Conservation (phyloP, 2,113 vertebrate species). For the Muntiacus muntjak region DNA sequence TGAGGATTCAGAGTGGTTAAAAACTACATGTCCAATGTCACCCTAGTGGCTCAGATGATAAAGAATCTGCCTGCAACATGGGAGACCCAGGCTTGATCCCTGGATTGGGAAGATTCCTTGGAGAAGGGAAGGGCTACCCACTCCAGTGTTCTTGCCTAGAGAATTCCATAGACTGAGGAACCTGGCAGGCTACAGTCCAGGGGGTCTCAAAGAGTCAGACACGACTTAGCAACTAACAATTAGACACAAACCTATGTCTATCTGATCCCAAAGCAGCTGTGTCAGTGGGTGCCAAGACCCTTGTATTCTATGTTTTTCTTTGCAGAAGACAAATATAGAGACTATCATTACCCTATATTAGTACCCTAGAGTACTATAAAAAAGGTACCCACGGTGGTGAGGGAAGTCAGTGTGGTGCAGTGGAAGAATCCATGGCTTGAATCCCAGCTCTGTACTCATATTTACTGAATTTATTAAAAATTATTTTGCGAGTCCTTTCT, state of each 20-base stretch:
- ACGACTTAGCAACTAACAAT: neutral
- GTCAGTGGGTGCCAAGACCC: neutral
- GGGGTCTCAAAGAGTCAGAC: neutral
- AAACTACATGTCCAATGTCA: neutral
- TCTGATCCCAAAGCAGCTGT: neutral
- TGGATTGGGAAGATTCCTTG: neutral
- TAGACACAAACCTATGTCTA: rapidly evolving
- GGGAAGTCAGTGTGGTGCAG: neutral
- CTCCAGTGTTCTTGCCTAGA: neutral
- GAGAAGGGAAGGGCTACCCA: neutral
- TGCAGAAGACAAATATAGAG: neutral
- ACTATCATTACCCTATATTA: neutral
- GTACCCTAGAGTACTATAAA: neutral
- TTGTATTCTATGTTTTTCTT: neutral
- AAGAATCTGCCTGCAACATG: neutral
- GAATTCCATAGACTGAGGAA: neutral
- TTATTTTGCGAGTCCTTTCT: neutral
- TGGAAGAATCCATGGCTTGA: neutral
- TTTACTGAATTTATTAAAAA: neutral
- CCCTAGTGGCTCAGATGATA: neutral
- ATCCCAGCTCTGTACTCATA: neutral
- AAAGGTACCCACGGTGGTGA: rapidly evolving
- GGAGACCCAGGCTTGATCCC: neutral
- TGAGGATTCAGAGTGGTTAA: neutral
- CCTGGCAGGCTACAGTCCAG: neutral